phyloP scores from a whole-genome alignment of 2,888 invertebrate genomes.

The Hoplodrina blanda region DNA sequence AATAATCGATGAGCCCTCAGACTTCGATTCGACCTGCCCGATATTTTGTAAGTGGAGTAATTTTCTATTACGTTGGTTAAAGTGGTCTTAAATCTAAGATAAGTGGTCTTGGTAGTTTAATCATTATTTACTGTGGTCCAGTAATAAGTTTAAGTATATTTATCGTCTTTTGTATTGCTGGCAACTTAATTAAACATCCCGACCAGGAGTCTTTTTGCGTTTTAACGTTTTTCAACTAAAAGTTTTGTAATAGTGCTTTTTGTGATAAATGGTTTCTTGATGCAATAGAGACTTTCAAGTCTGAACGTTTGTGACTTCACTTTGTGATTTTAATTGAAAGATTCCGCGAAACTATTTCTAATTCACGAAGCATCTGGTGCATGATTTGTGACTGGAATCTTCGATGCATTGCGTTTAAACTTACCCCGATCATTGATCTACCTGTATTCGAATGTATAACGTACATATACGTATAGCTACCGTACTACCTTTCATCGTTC shows the following conservation, averaged over 20 bases:
- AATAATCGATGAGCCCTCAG: slow-evolving; percentile 36
- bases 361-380: neutral
- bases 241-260: slow-evolving; percentile 4
- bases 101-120: slow-evolving; percentile 41
- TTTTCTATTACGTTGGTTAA: slow-evolving; percentile 42
- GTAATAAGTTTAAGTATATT: slow-evolving; percentile 36
- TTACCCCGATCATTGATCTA: slow-evolving; percentile 7
- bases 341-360: slow-evolving; percentile 26
- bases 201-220: neutral
- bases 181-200: slow-evolving; percentile 29
- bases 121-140: slow-evolving; percentile 43
- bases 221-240: slow-evolving; percentile 14
- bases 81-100: slow-evolving; percentile 33
- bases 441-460: slow-evolving; percentile 19
- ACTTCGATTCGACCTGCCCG: slow-evolving; percentile 11
- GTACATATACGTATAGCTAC: neutral
- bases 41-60: slow-evolving; percentile 47
- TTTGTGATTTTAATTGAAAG: slow-evolving; percentile 42
- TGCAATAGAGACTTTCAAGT: slow-evolving; percentile 17
- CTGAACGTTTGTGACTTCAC: slow-evolving; percentile 23
- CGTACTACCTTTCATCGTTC: slow-evolving; percentile 33
- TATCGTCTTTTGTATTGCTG: slow-evolving; percentile 40
- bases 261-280: slow-evolving; percentile 31
- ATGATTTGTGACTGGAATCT: slow-evolving; percentile 14
- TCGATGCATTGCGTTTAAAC: neutral